A percentile compares a stretch with the other conserved stretches of the same genome.
Evolutionary conservation across 2,113 vertebrate species (phyloP).

Genomic region (Cyphomyrus discorhynchus): DNA sequence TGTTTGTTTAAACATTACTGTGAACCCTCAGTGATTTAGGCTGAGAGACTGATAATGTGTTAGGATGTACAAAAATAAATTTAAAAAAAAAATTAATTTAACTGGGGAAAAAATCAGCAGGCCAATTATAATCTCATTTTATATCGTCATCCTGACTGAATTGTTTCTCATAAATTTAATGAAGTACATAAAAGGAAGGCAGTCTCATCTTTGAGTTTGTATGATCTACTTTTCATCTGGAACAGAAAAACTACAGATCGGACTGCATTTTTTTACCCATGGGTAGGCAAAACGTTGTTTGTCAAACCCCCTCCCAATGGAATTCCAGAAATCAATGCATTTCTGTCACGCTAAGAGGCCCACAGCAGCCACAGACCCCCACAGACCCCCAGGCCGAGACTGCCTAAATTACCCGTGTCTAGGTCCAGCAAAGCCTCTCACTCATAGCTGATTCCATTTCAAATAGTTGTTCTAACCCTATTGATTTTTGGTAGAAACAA

Average conservation of each 20-base stretch:
- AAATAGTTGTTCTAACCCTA: background rate
- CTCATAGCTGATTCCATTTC: background rate
- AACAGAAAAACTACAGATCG: background rate
- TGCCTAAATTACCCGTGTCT: background rate
- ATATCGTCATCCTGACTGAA: background rate
- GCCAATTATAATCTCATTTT: no score
- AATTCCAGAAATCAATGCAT: slow-evolving; percentile 12
- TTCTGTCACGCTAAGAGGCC: background rate
- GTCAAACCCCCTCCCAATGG: background rate
- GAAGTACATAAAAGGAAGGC: background rate
- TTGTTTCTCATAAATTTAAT: background rate
- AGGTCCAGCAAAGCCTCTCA: background rate
- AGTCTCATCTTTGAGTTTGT: background rate
- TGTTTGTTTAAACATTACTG: background rate
- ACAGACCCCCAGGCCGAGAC: background rate
- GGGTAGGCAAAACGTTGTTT: slow-evolving; percentile 1
- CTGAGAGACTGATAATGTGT: background rate
- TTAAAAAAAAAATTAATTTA: background rate
- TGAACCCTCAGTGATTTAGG: background rate
- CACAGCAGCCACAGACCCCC: background rate
- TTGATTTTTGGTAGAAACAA: background rate
- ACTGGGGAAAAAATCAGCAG: background rate
- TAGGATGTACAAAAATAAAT: background rate
- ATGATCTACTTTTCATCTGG: background rate
- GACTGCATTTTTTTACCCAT: background rate